phyloP scores from a whole-genome alignment of 2,888 invertebrate genomes.

The Latrodectus hesperus region DNA sequence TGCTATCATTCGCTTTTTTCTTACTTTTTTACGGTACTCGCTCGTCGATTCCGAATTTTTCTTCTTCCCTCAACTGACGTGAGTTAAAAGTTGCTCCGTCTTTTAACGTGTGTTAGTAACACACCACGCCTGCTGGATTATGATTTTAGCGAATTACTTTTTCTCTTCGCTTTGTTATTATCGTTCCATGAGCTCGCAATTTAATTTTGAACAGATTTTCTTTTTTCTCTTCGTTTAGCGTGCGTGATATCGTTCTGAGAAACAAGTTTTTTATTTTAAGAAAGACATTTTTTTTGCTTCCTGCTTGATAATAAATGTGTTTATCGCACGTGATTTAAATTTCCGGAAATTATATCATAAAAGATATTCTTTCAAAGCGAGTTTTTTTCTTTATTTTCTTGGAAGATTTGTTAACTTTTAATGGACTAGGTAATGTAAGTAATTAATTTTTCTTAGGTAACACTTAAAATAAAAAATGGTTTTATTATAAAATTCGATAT shows the following conservation, averaged over 20 bases:
- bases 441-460: too few species aligned
- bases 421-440: too few species aligned
- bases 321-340: not conserved
- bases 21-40: not conserved
- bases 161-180: constrained; percentile 5
- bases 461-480: too few species aligned
- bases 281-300: not conserved
- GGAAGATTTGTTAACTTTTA: too few species aligned
- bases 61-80: constrained; percentile 34
- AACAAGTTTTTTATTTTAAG: not conserved
- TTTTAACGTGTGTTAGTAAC: constrained; percentile 33
- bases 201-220: constrained; percentile 23
- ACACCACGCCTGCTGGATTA: constrained; percentile 64
- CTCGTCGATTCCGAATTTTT: not conserved
- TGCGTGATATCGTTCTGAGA: not conserved
- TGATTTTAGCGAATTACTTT: constrained; percentile 51
- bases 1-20: constrained; percentile 33
- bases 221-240: not conserved
- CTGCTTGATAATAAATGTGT: not conserved
- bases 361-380: not conserved
- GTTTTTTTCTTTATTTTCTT: not conserved
- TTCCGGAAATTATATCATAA: constrained; percentile 3
- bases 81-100: constrained; percentile 11
- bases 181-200: constrained; percentile 19
- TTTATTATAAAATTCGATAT: too few species aligned